A percentile compares a stretch with the other conserved stretches of the same genome.
Evolutionary conservation across 2,113 vertebrate species (phyloP).

Genomic region (Cyphomyrus discorhynchus): DNA sequence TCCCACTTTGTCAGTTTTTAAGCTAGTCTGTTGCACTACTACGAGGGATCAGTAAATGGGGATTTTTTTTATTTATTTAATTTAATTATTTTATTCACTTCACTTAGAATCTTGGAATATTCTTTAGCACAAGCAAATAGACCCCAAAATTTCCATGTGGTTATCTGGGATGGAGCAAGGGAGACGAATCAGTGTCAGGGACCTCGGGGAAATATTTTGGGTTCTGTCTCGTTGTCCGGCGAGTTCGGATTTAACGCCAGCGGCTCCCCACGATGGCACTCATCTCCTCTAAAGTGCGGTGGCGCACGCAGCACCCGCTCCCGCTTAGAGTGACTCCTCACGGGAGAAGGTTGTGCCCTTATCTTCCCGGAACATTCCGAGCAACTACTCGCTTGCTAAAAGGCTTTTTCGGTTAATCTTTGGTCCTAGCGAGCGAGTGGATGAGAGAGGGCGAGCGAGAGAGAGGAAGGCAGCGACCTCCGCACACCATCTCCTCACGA

Average conservation of each 20-base stretch:
- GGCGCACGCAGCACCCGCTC: background rate
- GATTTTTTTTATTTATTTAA: background rate
- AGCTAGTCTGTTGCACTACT: background rate
- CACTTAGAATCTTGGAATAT: background rate
- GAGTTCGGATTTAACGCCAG: constrained; percentile 4
- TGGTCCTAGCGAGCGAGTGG: constrained; percentile 44
- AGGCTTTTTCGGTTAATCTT: constrained; percentile 63
- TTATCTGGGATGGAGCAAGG: background rate
- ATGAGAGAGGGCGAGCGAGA: constrained; percentile 36
- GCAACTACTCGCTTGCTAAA: constrained; percentile 56
- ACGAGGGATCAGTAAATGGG: background rate
- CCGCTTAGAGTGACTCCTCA: constrained; percentile 32
- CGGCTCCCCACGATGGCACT: constrained; percentile 27
- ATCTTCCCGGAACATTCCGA: constrained; percentile 58
- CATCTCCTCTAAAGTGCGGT: constrained; percentile 7
- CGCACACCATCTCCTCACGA: constrained; percentile 32
- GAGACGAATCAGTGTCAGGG: background rate
- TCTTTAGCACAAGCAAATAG: background rate
- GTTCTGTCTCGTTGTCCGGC: constrained; percentile 16
- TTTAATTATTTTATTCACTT: background rate
- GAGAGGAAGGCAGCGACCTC: constrained; percentile 26
- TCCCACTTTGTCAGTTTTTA: background rate
- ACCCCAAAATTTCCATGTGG: background rate
- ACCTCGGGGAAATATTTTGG: constrained; percentile 1
- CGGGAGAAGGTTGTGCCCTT: constrained; percentile 53